Base-by-base conservation (phyloP, 1,140 invertebrate species). In the Adelges cooleyi region DNA sequence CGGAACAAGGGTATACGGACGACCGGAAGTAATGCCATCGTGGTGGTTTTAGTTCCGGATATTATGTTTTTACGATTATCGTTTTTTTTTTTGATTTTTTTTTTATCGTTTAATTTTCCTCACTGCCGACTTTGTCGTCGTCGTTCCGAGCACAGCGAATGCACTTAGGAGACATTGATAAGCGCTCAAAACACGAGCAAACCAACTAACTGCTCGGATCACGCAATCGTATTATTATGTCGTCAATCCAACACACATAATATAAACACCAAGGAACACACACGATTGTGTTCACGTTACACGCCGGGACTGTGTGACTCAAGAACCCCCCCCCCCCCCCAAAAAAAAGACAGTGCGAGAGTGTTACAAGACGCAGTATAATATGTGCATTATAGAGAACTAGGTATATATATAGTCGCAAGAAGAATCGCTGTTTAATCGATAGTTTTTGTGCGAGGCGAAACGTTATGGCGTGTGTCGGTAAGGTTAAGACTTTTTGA, bases 1-100 rank as follows among this genome's bases (percentile, higher is more conserved):
- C 29, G 11, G 29, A 33, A 33, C 5, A 33, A 33, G 29, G 29
- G 29, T 5, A 33, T n/a, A n/a, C n/a, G 11, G 29, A 33, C 29
- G 29, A 33, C 29, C 29, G 29, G 29, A 33, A 6, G 29, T n/a
- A 11, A 33, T 53, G n/a, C 27, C 29, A 5, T 10, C 53, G 23
- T 9, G 22, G 53, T 10, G 20, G 9, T 42, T 59, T n/a, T n/a
- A n/a, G n/a, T n/a, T n/a, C n/a, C 9, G 54, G 17, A 46, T 13
- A 59, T 59, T 44, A 59, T 59, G 17, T 44, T 59, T 59, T 59
- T 59, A 59, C 40, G 54, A 18, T 59, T 42, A 59, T 59, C 23
- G 38, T 59, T 44, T 59, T 44, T 38, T 20, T 59, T 59, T n/a
- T n/a, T n/a, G n/a, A n/a, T 59, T 44, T 59, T 44, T 38, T 20